phyloP scores from a whole-genome alignment of 2,888 invertebrate genomes.

The Agrypnus murinus region DNA sequence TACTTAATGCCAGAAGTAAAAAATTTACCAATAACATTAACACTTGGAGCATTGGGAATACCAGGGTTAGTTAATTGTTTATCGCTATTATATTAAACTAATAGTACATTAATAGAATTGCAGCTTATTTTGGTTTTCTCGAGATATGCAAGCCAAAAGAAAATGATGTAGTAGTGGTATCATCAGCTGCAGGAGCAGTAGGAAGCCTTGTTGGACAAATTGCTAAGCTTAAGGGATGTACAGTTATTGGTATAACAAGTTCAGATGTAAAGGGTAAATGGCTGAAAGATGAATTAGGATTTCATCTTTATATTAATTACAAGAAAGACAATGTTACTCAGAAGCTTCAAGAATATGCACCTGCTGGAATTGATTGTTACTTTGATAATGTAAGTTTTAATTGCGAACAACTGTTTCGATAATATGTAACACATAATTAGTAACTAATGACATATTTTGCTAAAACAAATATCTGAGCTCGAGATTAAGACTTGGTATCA shows the following conservation, averaged over 20 bases:
- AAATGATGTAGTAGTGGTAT: slow-evolving; percentile 83
- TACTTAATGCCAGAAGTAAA: slow-evolving; percentile 36
- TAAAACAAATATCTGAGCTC: too few relatives aligned
- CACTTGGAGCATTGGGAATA: slow-evolving; percentile 41
- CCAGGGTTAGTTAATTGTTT: slow-evolving; percentile 35
- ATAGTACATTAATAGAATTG: slow-evolving; percentile 72
- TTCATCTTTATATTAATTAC: slow-evolving; percentile 83
- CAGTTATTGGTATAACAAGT: slow-evolving; percentile 83
- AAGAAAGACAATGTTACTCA: slow-evolving; percentile 75
- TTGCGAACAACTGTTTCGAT: slow-evolving; percentile 5
- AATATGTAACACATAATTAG: too few relatives aligned
- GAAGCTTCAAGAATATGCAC: slow-evolving; percentile 77
- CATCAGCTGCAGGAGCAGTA: slow-evolving; percentile 86
- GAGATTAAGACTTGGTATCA: too few relatives aligned
- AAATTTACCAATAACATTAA: slow-evolving; percentile 30
- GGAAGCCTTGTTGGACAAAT: slow-evolving; percentile 87
- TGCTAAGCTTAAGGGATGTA: slow-evolving; percentile 81
- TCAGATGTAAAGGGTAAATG: slow-evolving; percentile 81
- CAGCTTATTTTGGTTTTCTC: slow-evolving; percentile 84
- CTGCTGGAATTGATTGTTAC: slow-evolving; percentile 83
- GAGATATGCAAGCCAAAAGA: slow-evolving; percentile 82
- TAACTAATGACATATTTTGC: too few relatives aligned
- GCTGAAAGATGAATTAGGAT: slow-evolving; percentile 77
- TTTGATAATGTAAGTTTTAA: slow-evolving; percentile 81
- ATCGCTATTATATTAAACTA: too few relatives aligned